Evolutionary conservation across 1,140 invertebrate species (phyloP).

Genomic region (Bombus sylvicola): DNA sequence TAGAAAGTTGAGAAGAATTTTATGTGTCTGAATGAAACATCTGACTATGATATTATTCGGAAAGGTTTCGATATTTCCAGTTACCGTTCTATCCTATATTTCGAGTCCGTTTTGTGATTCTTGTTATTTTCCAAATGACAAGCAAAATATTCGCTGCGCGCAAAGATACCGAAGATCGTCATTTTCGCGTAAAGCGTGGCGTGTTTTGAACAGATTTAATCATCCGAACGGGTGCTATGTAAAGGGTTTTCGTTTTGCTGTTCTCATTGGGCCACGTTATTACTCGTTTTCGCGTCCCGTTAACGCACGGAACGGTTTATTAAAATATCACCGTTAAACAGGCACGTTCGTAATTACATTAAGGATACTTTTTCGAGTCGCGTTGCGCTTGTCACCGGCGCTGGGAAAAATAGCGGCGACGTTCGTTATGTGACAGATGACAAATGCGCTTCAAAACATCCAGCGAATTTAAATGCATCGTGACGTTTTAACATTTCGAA

Average conservation of each 20-base stretch:
- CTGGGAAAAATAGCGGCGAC: background rate
- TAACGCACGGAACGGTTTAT: background rate
- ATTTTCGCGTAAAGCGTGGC: too few relatives aligned
- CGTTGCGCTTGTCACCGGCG: background rate
- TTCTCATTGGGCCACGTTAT: background rate
- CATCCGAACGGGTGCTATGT: background rate
- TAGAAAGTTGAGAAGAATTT: background rate
- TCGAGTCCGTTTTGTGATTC: too few relatives aligned
- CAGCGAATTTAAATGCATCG: conserved; percentile 4
- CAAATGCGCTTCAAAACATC: background rate
- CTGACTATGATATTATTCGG: background rate
- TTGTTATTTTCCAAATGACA: too few relatives aligned
- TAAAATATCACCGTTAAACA: conserved; percentile 21
- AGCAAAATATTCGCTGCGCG: too few relatives aligned
- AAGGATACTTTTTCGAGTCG: background rate
- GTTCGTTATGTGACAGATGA: conserved; percentile 20
- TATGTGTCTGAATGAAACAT: background rate
- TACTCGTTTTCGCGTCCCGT: background rate
- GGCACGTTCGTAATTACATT: conserved; percentile 14
- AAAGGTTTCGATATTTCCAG: background rate
- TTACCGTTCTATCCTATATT: too few relatives aligned
- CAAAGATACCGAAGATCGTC: too few relatives aligned
- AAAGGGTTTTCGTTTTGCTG: background rate
- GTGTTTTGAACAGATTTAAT: background rate
- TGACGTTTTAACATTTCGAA: conserved; percentile 17